Evolutionary conservation across 2,797 vertebrate genomes (phyloP).

Genomic region (Acipenser ruthenus): DNA sequence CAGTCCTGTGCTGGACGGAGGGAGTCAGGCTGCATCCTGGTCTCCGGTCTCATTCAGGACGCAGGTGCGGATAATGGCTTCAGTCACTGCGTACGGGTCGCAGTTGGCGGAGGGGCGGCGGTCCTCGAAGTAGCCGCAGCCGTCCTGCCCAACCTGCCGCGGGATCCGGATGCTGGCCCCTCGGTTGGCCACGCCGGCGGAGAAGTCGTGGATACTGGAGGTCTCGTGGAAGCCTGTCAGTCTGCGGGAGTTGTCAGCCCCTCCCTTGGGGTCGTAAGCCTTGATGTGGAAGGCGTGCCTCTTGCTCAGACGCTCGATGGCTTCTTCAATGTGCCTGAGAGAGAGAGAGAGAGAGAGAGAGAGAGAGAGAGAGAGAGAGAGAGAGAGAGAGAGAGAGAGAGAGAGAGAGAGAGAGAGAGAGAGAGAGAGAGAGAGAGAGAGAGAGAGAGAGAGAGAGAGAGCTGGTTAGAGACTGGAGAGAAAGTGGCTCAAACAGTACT

Average conservation of each 20-base stretch:
- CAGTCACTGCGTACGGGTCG: slow-evolving; percentile 70
- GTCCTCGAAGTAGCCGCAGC: slow-evolving; percentile 76
- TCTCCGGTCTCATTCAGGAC: slow-evolving; percentile 46
- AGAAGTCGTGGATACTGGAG: slow-evolving; percentile 66
- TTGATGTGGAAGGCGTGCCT: slow-evolving; percentile 65
- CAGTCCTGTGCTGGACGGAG: no score
- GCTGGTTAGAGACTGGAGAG: no score
- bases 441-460: no score
- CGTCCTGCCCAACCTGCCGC: slow-evolving; percentile 61
- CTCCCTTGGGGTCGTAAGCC: slow-evolving; percentile 62
- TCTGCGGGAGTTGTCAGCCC: slow-evolving; percentile 70
- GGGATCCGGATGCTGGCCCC: slow-evolving; percentile 76
- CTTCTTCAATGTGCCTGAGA: slow-evolving; percentile 64
- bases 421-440: no score
- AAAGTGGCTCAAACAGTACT: no score
- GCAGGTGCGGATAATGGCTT: slow-evolving; percentile 59
- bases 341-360: no score
- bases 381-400: no score
- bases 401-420: no score
- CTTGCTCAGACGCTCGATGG: slow-evolving; percentile 64
- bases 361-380: no score
- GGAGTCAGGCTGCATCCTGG: slow-evolving; percentile 21
- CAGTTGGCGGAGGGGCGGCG: slow-evolving; percentile 78
- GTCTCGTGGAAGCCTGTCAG: slow-evolving; percentile 74
- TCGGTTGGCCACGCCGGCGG: slow-evolving; percentile 64